Evolutionary conservation across 1,140 invertebrate species (phyloP), one percentile per base, ranked within the genome.

Genomic region (Ectropis grisescens): DNA sequence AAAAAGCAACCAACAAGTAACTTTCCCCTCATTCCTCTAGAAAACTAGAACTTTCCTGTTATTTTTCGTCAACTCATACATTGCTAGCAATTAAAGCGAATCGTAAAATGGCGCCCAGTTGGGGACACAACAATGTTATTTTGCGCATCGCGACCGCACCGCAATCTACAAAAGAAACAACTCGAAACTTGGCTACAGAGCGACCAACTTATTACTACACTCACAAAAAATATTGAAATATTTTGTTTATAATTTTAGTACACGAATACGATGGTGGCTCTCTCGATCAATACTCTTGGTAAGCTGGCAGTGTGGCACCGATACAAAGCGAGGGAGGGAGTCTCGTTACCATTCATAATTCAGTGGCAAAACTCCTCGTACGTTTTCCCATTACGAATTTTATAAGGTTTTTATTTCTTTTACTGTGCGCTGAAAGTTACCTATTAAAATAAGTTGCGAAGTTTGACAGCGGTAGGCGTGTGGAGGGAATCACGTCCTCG

Each of bases 281-380:
- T n/a, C n/a, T n/a, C n/a, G n/a, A n/a, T n/a, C n/a, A n/a, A n/a
- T n/a, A n/a, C n/a, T n/a, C n/a, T n/a, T n/a, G n/a, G n/a, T n/a
- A n/a, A 19, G 16, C 8, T 19, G 16, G 16, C 16, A 19, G n/a
- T n/a, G n/a, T n/a, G n/a, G 35, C 47, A 41, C 37, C 58, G 30
- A 60, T 57, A 69, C 64, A 67, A 58, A 45, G 47, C n/a, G n/a
- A 51, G 57, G 60, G 51, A 47, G 50, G 7, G 26, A 58, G 50
- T n/a, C 68, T 79, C 70, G 74, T 79, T 79, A 75, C 68, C 64
- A 79, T 79, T 74, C 71, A 79, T 79, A 79, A 79, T 76, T 76
- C 74, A 79, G 42, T 26, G 32, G 44, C 57, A 64, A 66, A 71
- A 74, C 69, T 72, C 59, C 53, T 53, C 52, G 60, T 74, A 76